Base-by-base conservation (phyloP, 2,113 vertebrate genomes). In the Lycaon pictus region DNA sequence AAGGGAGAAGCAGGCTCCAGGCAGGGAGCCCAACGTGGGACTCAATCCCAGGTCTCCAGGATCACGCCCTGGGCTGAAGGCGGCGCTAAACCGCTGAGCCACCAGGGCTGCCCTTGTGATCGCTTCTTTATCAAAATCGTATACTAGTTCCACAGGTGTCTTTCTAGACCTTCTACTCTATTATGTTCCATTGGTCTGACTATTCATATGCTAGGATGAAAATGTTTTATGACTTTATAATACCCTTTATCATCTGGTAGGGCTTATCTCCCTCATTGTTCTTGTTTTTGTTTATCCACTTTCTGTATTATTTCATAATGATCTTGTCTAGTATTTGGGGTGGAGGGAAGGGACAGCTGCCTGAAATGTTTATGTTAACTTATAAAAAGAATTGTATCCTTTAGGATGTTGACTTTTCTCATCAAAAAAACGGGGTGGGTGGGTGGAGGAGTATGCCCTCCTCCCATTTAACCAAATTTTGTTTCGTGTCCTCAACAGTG, bases 191-290 rank as follows among this genome's bases (percentile, higher is more conserved):
- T 1, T 23, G 2, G 22, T 74, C 51, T 81, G 53, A 82, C n/a
- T 93, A 65, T 74, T 80, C 35, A 53, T 76, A 79, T 88, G 32
- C 11, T 35, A 92, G 79, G 81, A 81, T 7, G 56, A 92, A 93
- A 90, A 69, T 65, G 32, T 58, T 90, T 58, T 90, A 74, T 22
- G 51, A 48, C 32, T 85, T 94, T 56, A 72, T 48, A 22, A 87
- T 55, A 83, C 32, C 35, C 10, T 86, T 65, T 25, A 87, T 55
- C 55, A 86, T 32, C 32, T 43, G 32, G 12, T 25, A 80, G 15
- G 25, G 82, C 55, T 80, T 55, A 43, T 80, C 48, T 11, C 63
- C 86, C 23, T 67, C 11, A 27, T 4, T 90, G 62, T 43, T 80
- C 9, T 82, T 37, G 69, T 43, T 76, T 37, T 37, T 55, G 8